Conservation (phyloP, 2,888 invertebrate species). For the Pachymerium ferrugineum region DNA sequence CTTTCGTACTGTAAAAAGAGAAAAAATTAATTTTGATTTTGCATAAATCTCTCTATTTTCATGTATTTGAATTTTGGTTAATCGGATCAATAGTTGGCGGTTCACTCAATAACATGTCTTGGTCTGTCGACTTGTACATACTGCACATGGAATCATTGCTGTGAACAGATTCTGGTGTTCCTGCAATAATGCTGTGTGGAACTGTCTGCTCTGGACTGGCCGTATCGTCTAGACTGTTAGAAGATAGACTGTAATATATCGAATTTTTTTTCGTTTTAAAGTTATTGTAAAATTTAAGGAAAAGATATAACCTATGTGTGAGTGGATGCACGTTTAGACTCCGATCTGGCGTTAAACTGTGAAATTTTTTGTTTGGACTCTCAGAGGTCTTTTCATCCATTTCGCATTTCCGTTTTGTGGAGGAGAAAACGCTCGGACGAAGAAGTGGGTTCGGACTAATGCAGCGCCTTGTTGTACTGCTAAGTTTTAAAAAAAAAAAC, state of each 20-base stretch:
- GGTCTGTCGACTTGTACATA: conserved; percentile 54
- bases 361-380: conserved; percentile 25
- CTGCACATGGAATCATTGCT: conserved; percentile 57
- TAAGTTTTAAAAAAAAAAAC: not conserved
- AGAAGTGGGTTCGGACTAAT: not conserved
- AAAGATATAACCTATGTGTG: conserved; percentile 30
- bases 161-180: conserved; percentile 59
- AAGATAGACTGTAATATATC: conserved; percentile 36
- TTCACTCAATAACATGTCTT: conserved; percentile 36
- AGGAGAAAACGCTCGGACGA: not conserved
- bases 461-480: not conserved
- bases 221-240: conserved; percentile 39
- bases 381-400: not conserved
- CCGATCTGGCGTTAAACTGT: conserved; percentile 17
- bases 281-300: not conserved
- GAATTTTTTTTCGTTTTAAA: not conserved
- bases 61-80: not conserved
- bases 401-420: conserved; percentile 1
- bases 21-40: not conserved
- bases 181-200: conserved; percentile 56
- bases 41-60: too few relatives aligned
- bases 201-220: conserved; percentile 44
- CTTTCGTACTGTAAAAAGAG: too few relatives aligned
- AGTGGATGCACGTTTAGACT: conserved; percentile 27
- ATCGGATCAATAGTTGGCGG: conserved; percentile 31